Evolutionary conservation across 2,888 invertebrate species (phyloP), one percentile per base, ranked within the genome.

Genomic region (Agriopis leucophaearia): DNA sequence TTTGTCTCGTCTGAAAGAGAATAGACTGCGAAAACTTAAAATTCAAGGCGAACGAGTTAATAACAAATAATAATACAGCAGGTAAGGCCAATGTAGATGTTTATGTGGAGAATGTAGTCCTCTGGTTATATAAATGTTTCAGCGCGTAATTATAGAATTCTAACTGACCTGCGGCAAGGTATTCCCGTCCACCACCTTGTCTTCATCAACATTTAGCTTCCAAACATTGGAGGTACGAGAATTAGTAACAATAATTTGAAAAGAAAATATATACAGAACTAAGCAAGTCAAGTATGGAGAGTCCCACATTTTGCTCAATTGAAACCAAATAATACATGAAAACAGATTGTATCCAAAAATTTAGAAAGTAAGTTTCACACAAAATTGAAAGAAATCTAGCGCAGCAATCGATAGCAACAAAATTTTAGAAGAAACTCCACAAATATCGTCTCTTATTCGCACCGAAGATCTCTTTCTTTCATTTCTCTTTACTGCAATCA

Each of bases 151-250:
- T 72, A 68, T 65, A 74, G 69, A 79, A 76, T 77, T 76, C 50
- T 80, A 68, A 88, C 92, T 88, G 76, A 95, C 94, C 88, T 95
- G 94, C 70, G 94, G 88, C 81, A 95, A 89, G 71, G 93, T 94
- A 78, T 89, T 95, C 55, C 95, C 95, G 81, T 96, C 96, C 69
- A 96, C 95, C 69, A 97, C 96, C 90, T 96, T 96, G 62, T 96
- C 96, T 84, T 96, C 96, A 79, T 97, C 96, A 59, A 95, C 92
- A 86, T 96, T 97, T 70, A 98, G 91, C 90, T 96, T 96, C 98
- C 98, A 98, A 84, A 97, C 94, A 79, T 96, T 96, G 62, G 97
- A 97, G 16, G 97, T 97, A 77, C 97, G 95, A 45, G 97, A 97
- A 91, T 97, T 97, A 74, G 96, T 97, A 66, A 88, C 88, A 80